Evolutionary conservation across 2,113 vertebrate genomes (phyloP), one percentile per base, ranked within the genome.

Genomic region (Amia ocellicauda): DNA sequence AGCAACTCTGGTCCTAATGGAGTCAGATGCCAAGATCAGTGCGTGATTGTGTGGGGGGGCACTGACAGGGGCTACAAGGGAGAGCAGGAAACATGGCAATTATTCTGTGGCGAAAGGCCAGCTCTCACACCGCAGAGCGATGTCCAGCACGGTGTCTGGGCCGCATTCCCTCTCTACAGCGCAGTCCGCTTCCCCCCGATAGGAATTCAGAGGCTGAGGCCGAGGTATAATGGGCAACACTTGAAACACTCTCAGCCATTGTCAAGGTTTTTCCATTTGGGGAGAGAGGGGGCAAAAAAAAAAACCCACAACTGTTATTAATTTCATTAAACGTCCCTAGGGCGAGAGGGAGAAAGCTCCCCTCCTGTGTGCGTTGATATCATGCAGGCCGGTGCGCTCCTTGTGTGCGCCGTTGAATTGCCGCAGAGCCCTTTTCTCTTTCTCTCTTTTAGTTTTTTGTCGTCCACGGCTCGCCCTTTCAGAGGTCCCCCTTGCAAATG

Each of bases 311-410:
- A 10, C 14, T 26, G 22, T 17, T 24, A 7, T 27, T 73, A 41
- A 74, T 78, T 73, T 76, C 75, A 70, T 47, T 72, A 55, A 66
- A 27, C 62, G 69, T 75, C 67, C 53, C 49, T 65, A 4, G 8
- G 41, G 13, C 29, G 5, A 16, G 43, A 17, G 29, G 16, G 20
- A 13, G 20, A 58, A 24, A 29, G n/a, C 10, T 27, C 24, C 41
- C 14, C 36, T 65, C 1, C 11, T 49, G 41, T 22, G 1, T 62
- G 73, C 17, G 62, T 66, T 4, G 59, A 29, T 72, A 7, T 27
- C 73, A 64, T 77, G 69, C 64, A 72, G 73, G 70, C 65, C 69
- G 71, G 74, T 73, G 69, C 70, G 62, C 80, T 75, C 75, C 75
- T 54, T 64, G 62, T 7, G 76, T 79, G 41, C 19, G 43, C 23